A percentile compares a stretch with the other conserved stretches of the same genome.
phyloP scores from a whole-genome alignment of 2,888 invertebrate genomes.

The Odontocolon sp. region DNA sequence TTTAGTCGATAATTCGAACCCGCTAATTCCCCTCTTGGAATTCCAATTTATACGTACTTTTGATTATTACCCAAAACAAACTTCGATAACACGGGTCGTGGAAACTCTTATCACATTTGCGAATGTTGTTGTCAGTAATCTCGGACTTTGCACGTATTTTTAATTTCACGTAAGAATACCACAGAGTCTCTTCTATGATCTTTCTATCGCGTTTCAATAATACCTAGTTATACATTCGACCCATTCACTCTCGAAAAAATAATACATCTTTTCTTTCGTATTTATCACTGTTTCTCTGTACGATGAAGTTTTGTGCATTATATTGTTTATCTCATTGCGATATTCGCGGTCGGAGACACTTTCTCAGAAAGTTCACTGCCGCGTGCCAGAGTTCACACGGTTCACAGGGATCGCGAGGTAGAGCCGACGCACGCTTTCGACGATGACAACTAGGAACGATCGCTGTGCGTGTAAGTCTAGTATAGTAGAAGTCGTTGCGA shows the following conservation, averaged over 20 bases:
- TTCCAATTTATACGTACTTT: not conserved
- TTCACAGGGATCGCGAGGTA: slow-evolving; percentile 53
- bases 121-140: slow-evolving; percentile 3
- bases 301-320: not conserved
- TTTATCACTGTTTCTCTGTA: not conserved
- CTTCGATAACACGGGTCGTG: slow-evolving; percentile 47
- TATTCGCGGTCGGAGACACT: slow-evolving; percentile 32
- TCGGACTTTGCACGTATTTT: slow-evolving; percentile 59
- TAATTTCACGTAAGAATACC: slow-evolving; percentile 12
- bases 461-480: slow-evolving; percentile 26
- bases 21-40: not conserved
- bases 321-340: not conserved
- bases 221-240: no score
- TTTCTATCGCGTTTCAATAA: not conserved
- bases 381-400: slow-evolving; percentile 60
- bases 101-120: slow-evolving; percentile 40
- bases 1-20: slow-evolving; percentile 1
- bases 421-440: not conserved
- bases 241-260: no score
- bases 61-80: slow-evolving; percentile 42
- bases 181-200: slow-evolving; percentile 4
- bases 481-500: no score
- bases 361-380: slow-evolving; percentile 55
- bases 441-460: not conserved
- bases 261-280: not conserved